These are phyloP conservation scores for Caenorhabditis virilis DNA, from an alignment of 2,888 invertebrate genomes.

Conservation along the genomic window DNA sequence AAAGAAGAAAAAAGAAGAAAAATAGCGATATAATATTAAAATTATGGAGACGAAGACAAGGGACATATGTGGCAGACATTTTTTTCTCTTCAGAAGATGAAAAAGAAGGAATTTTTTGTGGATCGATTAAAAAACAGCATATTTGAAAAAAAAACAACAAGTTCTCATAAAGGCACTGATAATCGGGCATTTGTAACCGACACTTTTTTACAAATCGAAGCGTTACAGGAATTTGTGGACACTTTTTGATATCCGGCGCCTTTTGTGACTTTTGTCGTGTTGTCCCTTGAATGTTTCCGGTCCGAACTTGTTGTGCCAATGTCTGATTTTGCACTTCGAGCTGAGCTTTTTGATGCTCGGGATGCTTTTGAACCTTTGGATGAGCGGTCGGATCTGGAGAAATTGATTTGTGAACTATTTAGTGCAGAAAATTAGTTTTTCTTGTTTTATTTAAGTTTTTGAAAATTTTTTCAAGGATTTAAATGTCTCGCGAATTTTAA, in stretches of 20 bases:
- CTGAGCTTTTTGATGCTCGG: constrained; percentile 38
- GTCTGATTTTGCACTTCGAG: constrained; percentile 43
- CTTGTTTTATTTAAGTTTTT: too few species aligned
- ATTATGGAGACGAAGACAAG: too few species aligned
- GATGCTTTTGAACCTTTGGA: constrained; percentile 50
- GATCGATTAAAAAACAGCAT: too few species aligned
- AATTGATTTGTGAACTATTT: background rate
- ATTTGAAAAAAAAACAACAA: too few species aligned
- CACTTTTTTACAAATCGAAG: constrained; percentile 37
- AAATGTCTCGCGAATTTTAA: too few species aligned
- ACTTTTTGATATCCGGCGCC: constrained; percentile 31
- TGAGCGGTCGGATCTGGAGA: constrained; percentile 37
- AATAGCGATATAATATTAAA: background rate
- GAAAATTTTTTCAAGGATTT: too few species aligned
- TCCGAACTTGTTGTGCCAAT: constrained; percentile 12
- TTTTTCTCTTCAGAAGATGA: too few species aligned
- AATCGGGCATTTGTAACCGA: constrained; percentile 43
- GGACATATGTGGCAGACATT: too few species aligned
- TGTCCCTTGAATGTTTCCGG: constrained; percentile 8
- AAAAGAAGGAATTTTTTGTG: too few species aligned
- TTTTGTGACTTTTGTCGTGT: constrained; percentile 3
- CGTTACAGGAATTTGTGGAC: constrained; percentile 30
- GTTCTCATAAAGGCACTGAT: constrained; percentile 40
- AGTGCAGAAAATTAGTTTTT: too few species aligned
- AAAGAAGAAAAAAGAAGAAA: background rate